Evolutionary conservation across 2,888 invertebrate genomes (phyloP), one percentile per base, ranked within the genome.

Genomic region (Mythimna impura): DNA sequence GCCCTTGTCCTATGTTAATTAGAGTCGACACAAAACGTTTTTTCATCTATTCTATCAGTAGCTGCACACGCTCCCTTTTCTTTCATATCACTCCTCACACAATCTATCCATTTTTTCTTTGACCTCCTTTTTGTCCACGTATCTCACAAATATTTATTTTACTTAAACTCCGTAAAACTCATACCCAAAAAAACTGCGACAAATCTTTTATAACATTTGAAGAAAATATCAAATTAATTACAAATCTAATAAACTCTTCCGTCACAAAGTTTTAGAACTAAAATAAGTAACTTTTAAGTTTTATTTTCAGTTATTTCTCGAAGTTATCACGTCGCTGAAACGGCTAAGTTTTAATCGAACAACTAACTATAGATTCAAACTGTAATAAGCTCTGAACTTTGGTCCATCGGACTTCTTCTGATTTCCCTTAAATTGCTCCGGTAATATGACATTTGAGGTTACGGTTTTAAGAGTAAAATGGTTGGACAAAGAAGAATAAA

Each of bases 381-480:
- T n/a, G 58, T 82, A 82, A 81, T 81, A 82, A 82, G 82, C 71
- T 83, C 78, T 62, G n/a, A 65, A 81, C 47, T 77, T 69, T 2
- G 47, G 9, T 62, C 34, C 25, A 47, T 25, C 8, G 22, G 55
- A 73, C 30, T 69, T 71, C 67, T 50, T 63, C 50, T 57, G 50
- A 47, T 36, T 57, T 58, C 67, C 36, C 67, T 61, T 57, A 62
- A 76, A 76, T 71, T 67, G 60, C 40, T 58, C 54, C 7, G 6
- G 76, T 50, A 55, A 66, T 78, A 52, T 69, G 57, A 17, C 14
- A 10, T 14, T 55, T 30, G 1, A 30, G 9, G 25, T 50, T 25
- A 61, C 2, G 20, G 8, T 47, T 52, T 61, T 36, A 10, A 0
- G 2, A 12, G 30, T 1, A 30, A 73, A 73, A 40, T 14, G 7